phyloP scores from a whole-genome alignment of 2,797 vertebrate species.

The Choloepus didactylus region DNA sequence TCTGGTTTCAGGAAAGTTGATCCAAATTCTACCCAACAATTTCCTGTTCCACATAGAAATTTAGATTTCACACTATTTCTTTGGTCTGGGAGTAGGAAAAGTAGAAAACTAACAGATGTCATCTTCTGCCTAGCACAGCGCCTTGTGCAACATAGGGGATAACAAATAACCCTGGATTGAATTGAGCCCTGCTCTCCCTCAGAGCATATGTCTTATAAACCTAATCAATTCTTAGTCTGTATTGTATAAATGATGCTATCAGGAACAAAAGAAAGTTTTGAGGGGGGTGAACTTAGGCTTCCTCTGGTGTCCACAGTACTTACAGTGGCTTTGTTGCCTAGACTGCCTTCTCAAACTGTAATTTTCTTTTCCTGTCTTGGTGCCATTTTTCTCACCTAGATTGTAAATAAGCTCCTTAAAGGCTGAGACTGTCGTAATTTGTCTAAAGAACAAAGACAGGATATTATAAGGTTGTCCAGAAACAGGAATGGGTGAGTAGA shows the following conservation, averaged over 20 bases:
- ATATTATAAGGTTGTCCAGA: background rate
- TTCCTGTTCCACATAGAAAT: background rate
- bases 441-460: background rate
- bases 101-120: background rate
- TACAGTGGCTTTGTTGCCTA: background rate
- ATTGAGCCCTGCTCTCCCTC: background rate
- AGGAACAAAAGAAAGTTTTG: background rate
- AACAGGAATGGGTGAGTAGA: background rate
- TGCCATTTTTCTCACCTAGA: background rate
- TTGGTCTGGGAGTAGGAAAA: conserved; percentile 24
- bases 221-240: background rate
- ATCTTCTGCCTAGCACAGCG: background rate
- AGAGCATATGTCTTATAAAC: background rate
- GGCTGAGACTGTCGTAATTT: background rate
- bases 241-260: background rate
- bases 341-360: background rate
- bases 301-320: background rate
- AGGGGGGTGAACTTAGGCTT: background rate
- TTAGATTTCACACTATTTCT: background rate
- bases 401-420: background rate
- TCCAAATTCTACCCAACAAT: conserved; percentile 1
- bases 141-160: background rate
- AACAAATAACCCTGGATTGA: background rate
- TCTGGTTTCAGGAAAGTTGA: conserved; percentile 34
- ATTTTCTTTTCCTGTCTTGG: background rate